Evolutionary conservation across 2,113 vertebrate genomes (phyloP).

Genomic region (Larimichthys polyactis): DNA sequence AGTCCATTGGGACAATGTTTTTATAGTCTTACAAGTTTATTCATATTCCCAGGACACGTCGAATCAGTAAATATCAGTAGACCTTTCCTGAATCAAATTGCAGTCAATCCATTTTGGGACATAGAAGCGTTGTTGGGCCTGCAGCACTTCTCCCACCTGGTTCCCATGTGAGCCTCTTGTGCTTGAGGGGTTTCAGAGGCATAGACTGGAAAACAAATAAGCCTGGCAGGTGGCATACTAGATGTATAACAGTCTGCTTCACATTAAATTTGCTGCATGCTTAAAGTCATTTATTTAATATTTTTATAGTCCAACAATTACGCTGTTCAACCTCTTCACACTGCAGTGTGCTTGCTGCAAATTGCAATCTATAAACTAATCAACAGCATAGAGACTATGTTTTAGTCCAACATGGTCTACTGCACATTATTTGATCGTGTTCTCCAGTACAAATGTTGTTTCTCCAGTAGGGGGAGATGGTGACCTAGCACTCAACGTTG

Average conservation of each 20-base stretch:
- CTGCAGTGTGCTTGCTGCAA: conserved; percentile 26
- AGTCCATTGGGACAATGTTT: background rate
- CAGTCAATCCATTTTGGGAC: conserved; percentile 17
- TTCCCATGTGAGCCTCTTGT: conserved; percentile 28
- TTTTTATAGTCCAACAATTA: conserved; percentile 16
- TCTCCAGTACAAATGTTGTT: background rate
- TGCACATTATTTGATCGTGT: conserved; percentile 44
- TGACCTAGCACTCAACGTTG: conserved; percentile 28
- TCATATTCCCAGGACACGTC: background rate
- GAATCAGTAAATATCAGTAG: background rate
- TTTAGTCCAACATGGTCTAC: conserved; percentile 36
- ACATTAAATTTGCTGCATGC: conserved; percentile 24
- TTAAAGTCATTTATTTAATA: conserved; percentile 28
- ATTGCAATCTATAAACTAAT: conserved; percentile 60
- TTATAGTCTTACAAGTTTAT: background rate
- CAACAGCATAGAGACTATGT: conserved; percentile 30
- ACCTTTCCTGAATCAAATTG: background rate
- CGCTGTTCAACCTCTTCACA: background rate
- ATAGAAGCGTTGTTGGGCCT: conserved; percentile 5
- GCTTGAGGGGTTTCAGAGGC: conserved; percentile 38
- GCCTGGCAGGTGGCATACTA: background rate
- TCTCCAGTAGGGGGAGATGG: conserved; percentile 75
- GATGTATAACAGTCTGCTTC: conserved; percentile 15
- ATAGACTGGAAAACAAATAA: conserved; percentile 48
- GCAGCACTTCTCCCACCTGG: conserved; percentile 31